phyloP scores from a whole-genome alignment of 1,140 invertebrate genomes.

The Trichonephila clavipes region DNA sequence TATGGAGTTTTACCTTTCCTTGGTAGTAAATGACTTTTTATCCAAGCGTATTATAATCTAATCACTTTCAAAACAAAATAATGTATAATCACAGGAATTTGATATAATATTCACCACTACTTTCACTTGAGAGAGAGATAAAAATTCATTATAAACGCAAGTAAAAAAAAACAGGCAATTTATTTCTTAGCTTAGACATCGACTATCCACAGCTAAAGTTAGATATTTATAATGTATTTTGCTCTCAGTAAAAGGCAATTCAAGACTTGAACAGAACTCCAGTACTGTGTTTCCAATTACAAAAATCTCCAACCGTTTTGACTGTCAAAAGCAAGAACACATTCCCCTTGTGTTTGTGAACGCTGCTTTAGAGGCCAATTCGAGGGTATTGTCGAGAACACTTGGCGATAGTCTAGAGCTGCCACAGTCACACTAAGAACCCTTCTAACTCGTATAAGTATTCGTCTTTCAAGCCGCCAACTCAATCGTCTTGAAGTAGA shows the following conservation, averaged over 20 bases:
- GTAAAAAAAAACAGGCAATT: too few species aligned
- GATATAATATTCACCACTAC: too few species aligned
- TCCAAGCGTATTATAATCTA: too few species aligned
- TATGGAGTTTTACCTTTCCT: too few species aligned
- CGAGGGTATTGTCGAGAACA: not conserved
- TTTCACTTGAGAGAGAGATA: too few species aligned
- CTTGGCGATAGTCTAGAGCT: slow-evolving; percentile 48
- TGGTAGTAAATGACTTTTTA: too few species aligned
- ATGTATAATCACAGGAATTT: too few species aligned
- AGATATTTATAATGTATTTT: not conserved
- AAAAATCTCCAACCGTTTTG: not conserved
- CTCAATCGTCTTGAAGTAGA: slow-evolving; percentile 2
- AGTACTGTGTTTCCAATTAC: not conserved
- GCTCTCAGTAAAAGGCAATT: not conserved
- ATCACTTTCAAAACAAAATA: too few species aligned
- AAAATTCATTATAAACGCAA: too few species aligned
- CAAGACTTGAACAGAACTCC: not conserved
- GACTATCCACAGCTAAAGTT: too few species aligned
- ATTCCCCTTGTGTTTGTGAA: not conserved
- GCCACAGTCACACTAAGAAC: slow-evolving; percentile 22
- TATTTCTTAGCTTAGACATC: too few species aligned
- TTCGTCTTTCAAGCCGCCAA: slow-evolving; percentile 6
- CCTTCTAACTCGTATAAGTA: slow-evolving; percentile 65
- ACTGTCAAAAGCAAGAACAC: slow-evolving; percentile 27
- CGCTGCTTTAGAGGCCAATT: slow-evolving; percentile 21